Evolutionary conservation across 2,113 vertebrate genomes (phyloP), one percentile per base, ranked within the genome.

Genomic region (Mellivora capensis): DNA sequence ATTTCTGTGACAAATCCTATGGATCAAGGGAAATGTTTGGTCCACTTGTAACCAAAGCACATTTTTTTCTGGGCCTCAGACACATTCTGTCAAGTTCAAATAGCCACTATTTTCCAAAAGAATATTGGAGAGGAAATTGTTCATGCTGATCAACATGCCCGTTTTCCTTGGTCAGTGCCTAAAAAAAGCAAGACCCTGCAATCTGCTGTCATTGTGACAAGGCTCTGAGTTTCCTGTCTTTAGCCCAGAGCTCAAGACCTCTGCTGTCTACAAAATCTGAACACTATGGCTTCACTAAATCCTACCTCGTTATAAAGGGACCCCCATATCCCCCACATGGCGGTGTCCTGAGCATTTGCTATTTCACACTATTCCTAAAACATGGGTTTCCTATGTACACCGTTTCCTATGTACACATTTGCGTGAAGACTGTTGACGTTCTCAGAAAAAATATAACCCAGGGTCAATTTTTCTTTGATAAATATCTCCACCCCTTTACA

Each of bases 341-440:
- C 34, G 29, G 5, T 20, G 34, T 42, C 25, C 61, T 90, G 27
- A 49, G 77, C 34, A 47, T 92, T 47, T 76, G 72, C 14, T 25
- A 87, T 76, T 97, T 93, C n/a, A 81, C 29, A 69, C 4, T 37
- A n/a, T 52, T 93, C 34, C 39, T 52, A 17, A 74, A 86, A 18
- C 3, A 4, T 64, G 23, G 14, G 57, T 86, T 67, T 90, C 34
- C 21, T 89, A n/a, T n/a, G n/a, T n/a, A n/a, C 3, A 86, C 15
- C 14, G 25, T 82, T 93, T 86, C 37, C 8, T 84, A 25, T 31
- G 34, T 13, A 90, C 3, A 4, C 21, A 54, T 17, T 83, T 44
- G 69, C 31, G 7, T 3, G n/a, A 92, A 59, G 15, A 69, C n/a
- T 57, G 5, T 52, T 87, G 42, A 49, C 69, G 83, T 42, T 84